Percentiles rank a stretch among this genome's conserved stretches.
Conservation (phyloP, 2,797 vertebrate species). For the Glyptemys insculpta region DNA sequence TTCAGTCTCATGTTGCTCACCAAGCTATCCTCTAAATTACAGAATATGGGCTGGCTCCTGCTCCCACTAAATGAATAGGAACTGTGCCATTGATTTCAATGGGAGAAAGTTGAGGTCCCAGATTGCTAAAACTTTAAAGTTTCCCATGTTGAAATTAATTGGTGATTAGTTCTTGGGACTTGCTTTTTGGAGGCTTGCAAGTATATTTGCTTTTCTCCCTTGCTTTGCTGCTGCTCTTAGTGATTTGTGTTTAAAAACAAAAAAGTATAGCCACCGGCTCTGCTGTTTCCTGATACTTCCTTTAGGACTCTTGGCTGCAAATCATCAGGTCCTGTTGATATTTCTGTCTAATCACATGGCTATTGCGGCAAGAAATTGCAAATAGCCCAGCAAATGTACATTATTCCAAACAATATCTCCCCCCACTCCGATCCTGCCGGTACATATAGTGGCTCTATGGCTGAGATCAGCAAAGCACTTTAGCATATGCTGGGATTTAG, state of each 20-base stretch:
- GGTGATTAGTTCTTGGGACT: not conserved
- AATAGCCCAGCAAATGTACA: not conserved
- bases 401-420: not conserved
- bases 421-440: not conserved
- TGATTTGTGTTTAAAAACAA: not conserved
- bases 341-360: not conserved
- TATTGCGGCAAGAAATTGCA: not conserved
- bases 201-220: not conserved
- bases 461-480: not conserved
- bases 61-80: not conserved
- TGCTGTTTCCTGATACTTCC: not conserved
- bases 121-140: not conserved
- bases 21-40: not conserved
- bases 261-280: not conserved
- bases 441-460: not conserved
- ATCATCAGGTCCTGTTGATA: not conserved
- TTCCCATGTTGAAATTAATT: not conserved
- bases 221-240: not conserved
- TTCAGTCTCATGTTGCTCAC: not conserved
- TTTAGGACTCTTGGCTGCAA: not conserved
- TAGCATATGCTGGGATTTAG: not conserved
- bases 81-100: not conserved
- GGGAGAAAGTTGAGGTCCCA: not conserved
- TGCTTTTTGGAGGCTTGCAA: not conserved
- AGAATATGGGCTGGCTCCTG: fast-evolving